These are phyloP conservation scores for Bathynomus jamesi DNA, from an alignment of 1,140 invertebrate species.

Conservation along the genomic window DNA sequence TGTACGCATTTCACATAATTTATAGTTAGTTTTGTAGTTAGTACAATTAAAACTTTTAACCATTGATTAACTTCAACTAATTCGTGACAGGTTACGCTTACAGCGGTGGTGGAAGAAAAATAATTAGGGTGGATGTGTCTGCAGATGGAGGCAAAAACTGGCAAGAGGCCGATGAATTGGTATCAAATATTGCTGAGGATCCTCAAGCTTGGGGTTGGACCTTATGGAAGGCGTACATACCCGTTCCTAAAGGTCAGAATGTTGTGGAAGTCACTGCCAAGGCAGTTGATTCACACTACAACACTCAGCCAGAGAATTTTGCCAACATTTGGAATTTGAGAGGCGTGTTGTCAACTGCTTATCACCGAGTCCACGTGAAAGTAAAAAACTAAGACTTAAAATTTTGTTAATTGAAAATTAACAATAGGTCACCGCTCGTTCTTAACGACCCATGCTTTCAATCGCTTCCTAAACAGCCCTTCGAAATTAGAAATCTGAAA, in stretches of 20 bases:
- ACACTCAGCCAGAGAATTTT: constrained; percentile 91
- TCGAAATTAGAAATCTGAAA: too few relatives aligned
- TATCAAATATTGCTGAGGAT: constrained; percentile 48
- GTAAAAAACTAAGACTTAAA: too few relatives aligned
- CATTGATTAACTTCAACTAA: too few relatives aligned
- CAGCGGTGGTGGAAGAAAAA: constrained; percentile 86
- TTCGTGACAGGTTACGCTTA: constrained; percentile 83
- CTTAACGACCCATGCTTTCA: too few relatives aligned
- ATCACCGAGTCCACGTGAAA: constrained; percentile 73
- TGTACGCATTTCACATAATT: too few relatives aligned
- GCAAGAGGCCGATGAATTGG: constrained; percentile 62
- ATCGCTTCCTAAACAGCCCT: too few relatives aligned
- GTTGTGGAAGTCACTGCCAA: constrained; percentile 80
- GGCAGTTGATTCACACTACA: constrained; percentile 90
- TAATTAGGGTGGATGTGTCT: constrained; percentile 80
- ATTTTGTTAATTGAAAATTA: too few relatives aligned
- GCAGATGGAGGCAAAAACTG: constrained; percentile 75
- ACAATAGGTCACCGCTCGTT: too few relatives aligned
- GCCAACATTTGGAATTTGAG: constrained; percentile 95
- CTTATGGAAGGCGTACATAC: constrained; percentile 69
- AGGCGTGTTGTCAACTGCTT: constrained; percentile 91
- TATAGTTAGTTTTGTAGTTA: too few relatives aligned
- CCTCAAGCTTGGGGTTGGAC: constrained; percentile 80
- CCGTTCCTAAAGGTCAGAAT: constrained; percentile 48
- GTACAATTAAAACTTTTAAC: too few relatives aligned